Evolutionary conservation across 2,888 invertebrate species (phyloP).

Genomic region (Cosmorhoe ocellata): DNA sequence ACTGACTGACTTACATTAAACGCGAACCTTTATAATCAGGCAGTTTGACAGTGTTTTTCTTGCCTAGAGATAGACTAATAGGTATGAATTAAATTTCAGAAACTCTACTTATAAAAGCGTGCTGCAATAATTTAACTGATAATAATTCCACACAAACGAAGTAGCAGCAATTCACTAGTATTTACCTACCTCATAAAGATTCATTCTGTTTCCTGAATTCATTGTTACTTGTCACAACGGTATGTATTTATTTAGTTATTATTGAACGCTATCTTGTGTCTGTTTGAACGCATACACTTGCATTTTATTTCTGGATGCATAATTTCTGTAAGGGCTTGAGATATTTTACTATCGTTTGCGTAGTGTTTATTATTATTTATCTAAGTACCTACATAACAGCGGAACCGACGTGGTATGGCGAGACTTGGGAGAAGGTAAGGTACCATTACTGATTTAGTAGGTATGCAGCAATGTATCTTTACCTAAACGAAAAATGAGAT

Average conservation of each 20-base stretch:
- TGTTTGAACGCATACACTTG: background rate
- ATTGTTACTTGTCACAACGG: constrained; percentile 21
- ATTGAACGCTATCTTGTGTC: constrained; percentile 12
- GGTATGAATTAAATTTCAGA: no score
- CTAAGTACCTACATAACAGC: no score
- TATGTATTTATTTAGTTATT: constrained; percentile 17
- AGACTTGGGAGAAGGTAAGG: no score
- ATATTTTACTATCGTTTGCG: constrained; percentile 8
- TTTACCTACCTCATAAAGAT: constrained; percentile 27
- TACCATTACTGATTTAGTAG: no score
- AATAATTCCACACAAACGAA: background rate
- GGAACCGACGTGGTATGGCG: no score
- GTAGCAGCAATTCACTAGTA: background rate
- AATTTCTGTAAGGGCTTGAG: constrained; percentile 1
- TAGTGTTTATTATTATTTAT: background rate
- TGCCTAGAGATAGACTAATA: no score
- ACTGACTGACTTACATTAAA: no score
- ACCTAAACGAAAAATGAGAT: no score
- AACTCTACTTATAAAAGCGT: no score
- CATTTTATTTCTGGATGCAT: constrained; percentile 9
- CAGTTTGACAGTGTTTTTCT: no score
- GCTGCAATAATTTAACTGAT: background rate
- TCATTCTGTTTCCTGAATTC: constrained; percentile 31
- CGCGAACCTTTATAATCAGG: no score
- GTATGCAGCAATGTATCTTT: no score